Base-by-base conservation (phyloP, 2,113 vertebrate species). In the Chionomys nivalis region DNA sequence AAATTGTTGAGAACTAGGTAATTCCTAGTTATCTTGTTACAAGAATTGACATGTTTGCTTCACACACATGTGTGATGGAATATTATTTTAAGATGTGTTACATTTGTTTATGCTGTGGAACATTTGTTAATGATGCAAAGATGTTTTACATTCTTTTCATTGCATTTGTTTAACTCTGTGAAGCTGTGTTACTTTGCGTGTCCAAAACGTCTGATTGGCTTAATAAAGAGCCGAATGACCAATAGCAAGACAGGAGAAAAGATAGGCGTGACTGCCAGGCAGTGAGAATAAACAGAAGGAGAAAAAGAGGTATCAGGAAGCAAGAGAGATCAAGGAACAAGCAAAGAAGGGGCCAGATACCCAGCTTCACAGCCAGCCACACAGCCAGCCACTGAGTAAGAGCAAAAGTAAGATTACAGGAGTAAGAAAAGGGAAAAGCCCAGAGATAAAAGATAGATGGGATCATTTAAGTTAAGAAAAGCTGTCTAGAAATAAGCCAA, bases 1-100 rank as follows among this genome's bases (percentile, higher is more conserved):
- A 86, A 52, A 66, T 58, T 85, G 68, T 85, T 85, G 87, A 92
- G 94, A 95, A 87, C 92, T 93, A 91, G 79, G 16, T 89, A 49
- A 91, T 79, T 81, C 91, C 81, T 76, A 95, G 81, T 86, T 70
- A 52, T 42, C n/a, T 36, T 31, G 39, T 70, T 79, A 44, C 28
- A 96, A 36, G 36, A 96, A 92, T 24, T 61, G 14, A 75, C 23
- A 70, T 85, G 14, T 79, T 78, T 78, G 31, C 4, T 73, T 66
- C 70, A 55, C 26, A 19, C n/a, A 49, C 0, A 0, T 24, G 1
- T 70, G 33, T 8, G n/a, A 17, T 39, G 19, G 70, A 39, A 39
- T 39, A 72, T 10, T n/a, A 39, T 8, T 72, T 72, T 21, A 72
- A 72, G 8, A 73, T 39, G 19, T 73, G n/a, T 9, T 73, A 4